A percentile compares a stretch with the other conserved stretches of the same genome.
Conservation (phyloP, 2,797 vertebrate genomes). For the Sciaenops ocellatus region DNA sequence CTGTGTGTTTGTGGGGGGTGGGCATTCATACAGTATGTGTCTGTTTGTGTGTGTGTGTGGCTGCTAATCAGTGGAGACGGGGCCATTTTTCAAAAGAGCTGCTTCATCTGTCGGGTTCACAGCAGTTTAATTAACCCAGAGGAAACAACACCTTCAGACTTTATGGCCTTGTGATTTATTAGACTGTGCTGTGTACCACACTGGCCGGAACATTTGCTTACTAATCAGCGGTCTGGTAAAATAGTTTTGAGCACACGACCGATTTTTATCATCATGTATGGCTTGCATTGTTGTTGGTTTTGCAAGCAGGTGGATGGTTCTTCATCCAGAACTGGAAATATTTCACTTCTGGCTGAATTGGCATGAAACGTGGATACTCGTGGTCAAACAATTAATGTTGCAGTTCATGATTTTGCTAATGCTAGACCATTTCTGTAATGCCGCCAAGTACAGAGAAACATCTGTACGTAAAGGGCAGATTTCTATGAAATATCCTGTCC, state of each 20-base stretch:
- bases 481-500: not conserved
- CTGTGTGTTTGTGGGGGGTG: not conserved
- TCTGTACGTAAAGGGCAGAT: not conserved
- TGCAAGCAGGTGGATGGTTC: not conserved
- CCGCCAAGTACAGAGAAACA: not conserved
- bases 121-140: conserved; percentile 66
- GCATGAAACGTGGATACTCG: not conserved
- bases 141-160: conserved; percentile 43
- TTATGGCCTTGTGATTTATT: conserved; percentile 20
- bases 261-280: not conserved
- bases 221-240: conserved; percentile 27
- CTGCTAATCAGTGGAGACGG: conserved; percentile 48
- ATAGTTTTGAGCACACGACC: not conserved
- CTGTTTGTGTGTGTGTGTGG: not conserved
- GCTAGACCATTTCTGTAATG: not conserved
- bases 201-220: conserved; percentile 7
- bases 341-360: not conserved
- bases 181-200: not conserved
- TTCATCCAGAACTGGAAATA: not conserved
- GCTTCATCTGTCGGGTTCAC: conserved; percentile 47
- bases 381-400: not conserved
- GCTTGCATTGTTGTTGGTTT: not conserved
- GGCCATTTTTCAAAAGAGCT: conserved; percentile 40
- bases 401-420: not conserved
- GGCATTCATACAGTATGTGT: not conserved